Percentiles rank a stretch among this genome's conserved stretches.
These are phyloP conservation scores for Sus scrofa DNA, from an alignment of 2,113 vertebrate species.

Conservation along the genomic window DNA sequence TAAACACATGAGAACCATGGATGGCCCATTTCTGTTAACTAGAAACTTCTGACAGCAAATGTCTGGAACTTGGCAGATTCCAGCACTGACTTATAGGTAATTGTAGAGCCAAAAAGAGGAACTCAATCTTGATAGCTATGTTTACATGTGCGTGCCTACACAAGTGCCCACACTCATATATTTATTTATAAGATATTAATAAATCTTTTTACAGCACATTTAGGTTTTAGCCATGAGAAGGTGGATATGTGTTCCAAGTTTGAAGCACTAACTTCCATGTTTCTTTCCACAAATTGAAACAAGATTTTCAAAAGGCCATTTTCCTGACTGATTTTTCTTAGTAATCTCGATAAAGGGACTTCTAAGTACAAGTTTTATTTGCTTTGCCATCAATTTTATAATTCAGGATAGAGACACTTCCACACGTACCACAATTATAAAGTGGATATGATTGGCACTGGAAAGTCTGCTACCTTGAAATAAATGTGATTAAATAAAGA, in stretches of 20 bases:
- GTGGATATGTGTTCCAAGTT: not conserved
- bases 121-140: constrained; percentile 47
- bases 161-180: not conserved
- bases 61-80: constrained; percentile 51
- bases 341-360: not conserved
- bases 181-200: not conserved
- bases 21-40: accelerated
- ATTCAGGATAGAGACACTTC: not conserved
- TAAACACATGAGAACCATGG: constrained; percentile 76
- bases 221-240: not conserved
- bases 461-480: not conserved
- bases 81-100: constrained; percentile 43
- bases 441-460: not conserved
- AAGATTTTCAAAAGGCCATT: not conserved
- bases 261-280: not conserved
- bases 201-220: not conserved
- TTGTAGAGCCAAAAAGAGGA: not conserved
- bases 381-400: not conserved
- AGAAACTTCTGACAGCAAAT: constrained; percentile 71
- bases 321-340: not conserved
- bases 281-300: not conserved
- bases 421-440: not conserved
- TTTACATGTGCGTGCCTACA: not conserved
- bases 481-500: not conserved
- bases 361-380: not conserved